Evolutionary conservation across 2,888 invertebrate species (phyloP).

Genomic region (Aporophyla lueneburgensis): DNA sequence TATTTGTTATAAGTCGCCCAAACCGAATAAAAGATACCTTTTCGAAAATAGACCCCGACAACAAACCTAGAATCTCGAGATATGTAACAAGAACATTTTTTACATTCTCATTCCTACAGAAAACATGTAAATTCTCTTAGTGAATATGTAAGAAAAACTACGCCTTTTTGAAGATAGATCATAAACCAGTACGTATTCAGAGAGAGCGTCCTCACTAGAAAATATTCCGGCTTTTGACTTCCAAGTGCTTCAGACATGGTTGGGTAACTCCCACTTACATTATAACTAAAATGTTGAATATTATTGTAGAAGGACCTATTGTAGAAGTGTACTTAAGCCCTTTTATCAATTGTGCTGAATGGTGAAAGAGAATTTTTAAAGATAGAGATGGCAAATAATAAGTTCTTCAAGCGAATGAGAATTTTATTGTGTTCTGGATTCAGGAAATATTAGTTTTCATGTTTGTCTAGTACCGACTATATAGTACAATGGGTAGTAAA

Average conservation of each 20-base stretch:
- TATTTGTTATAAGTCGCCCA: not conserved
- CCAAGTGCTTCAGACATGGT: conserved; percentile 32
- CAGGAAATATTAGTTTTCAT: no score
- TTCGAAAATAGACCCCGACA: conserved; percentile 3
- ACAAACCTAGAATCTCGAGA: conserved; percentile 10
- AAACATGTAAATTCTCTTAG: conserved; percentile 60
- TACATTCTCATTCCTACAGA: conserved; percentile 13
- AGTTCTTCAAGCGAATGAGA: not conserved
- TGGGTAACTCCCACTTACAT: conserved; percentile 31
- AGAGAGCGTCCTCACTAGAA: conserved; percentile 35
- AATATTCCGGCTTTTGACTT: conserved; percentile 52
- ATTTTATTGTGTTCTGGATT: not conserved
- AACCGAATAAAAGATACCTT: not conserved
- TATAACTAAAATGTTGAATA: conserved; percentile 50
- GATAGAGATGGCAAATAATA: not conserved
- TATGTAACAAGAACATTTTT: conserved; percentile 35
- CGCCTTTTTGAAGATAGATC: conserved; percentile 28
- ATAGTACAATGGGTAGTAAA: no score
- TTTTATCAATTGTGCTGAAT: conserved; percentile 29
- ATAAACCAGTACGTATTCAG: conserved; percentile 51
- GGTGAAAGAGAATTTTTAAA: not conserved
- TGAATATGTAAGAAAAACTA: conserved; percentile 51
- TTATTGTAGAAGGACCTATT: conserved; percentile 9
- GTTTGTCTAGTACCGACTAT: no score
- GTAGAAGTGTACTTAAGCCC: conserved; percentile 20